These are phyloP conservation scores for Listrodromus nycthemerus DNA, from an alignment of 2,888 invertebrate species.

Conservation along the genomic window DNA sequence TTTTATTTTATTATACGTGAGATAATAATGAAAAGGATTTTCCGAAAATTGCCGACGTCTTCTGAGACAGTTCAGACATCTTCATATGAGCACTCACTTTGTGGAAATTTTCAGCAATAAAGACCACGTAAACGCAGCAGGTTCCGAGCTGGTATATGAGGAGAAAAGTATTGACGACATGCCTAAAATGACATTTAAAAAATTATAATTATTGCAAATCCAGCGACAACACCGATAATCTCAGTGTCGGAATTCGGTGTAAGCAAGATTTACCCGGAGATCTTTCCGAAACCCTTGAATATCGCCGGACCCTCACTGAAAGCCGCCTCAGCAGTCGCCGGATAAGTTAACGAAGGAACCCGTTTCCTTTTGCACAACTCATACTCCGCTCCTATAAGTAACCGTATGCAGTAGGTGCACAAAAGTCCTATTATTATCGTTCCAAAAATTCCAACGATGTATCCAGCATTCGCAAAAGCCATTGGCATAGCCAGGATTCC, in stretches of 20 bases:
- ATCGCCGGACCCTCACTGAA: conserved; percentile 90
- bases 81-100: conserved; percentile 84
- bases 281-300: conserved; percentile 85
- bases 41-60: background rate
- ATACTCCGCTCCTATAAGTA: conserved; percentile 91
- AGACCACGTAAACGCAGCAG: conserved; percentile 98
- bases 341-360: conserved; percentile 91
- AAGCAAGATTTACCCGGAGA: conserved; percentile 86
- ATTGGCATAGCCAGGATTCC: conserved; percentile 96
- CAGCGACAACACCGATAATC: background rate
- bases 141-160: conserved; percentile 97
- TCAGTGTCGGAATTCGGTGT: background rate
- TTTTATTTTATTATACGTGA: too few species aligned
- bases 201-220: background rate
- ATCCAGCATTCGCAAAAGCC: conserved; percentile 93
- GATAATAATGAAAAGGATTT: too few species aligned
- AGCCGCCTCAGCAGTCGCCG: conserved; percentile 92
- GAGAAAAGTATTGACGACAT: conserved; percentile 90
- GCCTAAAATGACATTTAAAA: conserved; percentile 85
- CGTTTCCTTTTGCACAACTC: conserved; percentile 84
- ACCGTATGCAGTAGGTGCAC: conserved; percentile 97
- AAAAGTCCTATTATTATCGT: conserved; percentile 94
- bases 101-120: conserved; percentile 95
- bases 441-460: conserved; percentile 91
- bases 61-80: background rate